A percentile compares a stretch with the other conserved stretches of the same genome.
These are phyloP conservation scores for Pangasius sanitwongsei DNA, from an alignment of 2,797 vertebrate species.

Conservation along the genomic window DNA sequence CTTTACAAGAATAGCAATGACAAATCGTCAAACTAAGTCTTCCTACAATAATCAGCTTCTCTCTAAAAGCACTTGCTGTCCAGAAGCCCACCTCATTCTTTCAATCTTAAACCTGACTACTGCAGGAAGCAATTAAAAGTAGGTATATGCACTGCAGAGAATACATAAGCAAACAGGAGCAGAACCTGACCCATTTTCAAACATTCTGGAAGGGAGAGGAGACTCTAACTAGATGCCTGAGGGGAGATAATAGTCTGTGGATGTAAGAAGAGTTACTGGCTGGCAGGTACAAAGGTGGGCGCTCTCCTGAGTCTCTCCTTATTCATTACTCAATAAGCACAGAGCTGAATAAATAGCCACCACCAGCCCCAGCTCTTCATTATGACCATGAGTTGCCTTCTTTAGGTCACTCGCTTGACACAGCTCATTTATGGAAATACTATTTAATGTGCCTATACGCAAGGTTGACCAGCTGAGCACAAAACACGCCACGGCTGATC, in stretches of 20 bases:
- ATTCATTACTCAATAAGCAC: slow-evolving; percentile 54
- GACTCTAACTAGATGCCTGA: slow-evolving; percentile 48
- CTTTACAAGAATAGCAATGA: slow-evolving; percentile 37
- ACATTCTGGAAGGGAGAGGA: slow-evolving; percentile 52
- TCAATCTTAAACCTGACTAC: slow-evolving; percentile 46
- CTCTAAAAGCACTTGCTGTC: slow-evolving; percentile 54
- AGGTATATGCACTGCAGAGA: slow-evolving; percentile 63
- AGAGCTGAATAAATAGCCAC: slow-evolving; percentile 32
- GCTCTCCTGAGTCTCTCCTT: slow-evolving; percentile 37
- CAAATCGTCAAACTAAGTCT: slow-evolving; percentile 38
- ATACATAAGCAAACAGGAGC: slow-evolving; percentile 77
- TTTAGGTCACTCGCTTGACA: slow-evolving; percentile 33
- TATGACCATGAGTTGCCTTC: slow-evolving; percentile 18
- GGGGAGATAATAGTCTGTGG: slow-evolving; percentile 54
- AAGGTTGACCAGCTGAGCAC: slow-evolving; percentile 9
- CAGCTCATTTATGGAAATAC: slow-evolving; percentile 7
- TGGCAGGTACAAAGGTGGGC: slow-evolving; percentile 45
- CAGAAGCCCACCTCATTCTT: slow-evolving; percentile 65
- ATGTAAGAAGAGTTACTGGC: slow-evolving; percentile 47
- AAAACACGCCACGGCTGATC: slow-evolving; percentile 20
- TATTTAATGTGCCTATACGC: slow-evolving; percentile 31
- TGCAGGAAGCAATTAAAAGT: slow-evolving; percentile 65
- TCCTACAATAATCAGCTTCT: slow-evolving; percentile 62
- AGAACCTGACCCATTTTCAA: slow-evolving; percentile 64
- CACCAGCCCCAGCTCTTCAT: slow-evolving; percentile 33